Conservation (phyloP, 2,888 invertebrate genomes). For the Odontothrips loti region DNA sequence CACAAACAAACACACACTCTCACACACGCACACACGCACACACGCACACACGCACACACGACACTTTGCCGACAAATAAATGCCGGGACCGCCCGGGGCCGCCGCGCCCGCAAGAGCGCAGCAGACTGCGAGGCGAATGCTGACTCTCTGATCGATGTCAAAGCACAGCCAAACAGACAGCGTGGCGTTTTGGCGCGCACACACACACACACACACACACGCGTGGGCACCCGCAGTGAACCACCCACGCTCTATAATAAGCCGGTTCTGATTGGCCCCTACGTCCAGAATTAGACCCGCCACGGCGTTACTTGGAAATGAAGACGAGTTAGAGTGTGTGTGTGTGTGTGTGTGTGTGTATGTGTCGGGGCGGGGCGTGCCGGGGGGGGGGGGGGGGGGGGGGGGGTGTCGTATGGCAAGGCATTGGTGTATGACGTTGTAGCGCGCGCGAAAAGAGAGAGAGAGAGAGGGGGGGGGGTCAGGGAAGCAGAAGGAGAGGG, state of each 20-base stretch:
- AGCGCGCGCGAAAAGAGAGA: too few species aligned
- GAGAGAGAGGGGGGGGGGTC: too few species aligned
- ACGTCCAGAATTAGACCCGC: background rate
- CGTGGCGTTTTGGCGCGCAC: background rate
- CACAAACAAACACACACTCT: too few species aligned
- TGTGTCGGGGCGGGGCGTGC: background rate
- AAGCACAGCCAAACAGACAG: background rate
- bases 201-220: background rate
- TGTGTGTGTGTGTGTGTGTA: background rate
- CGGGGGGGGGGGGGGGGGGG: background rate
- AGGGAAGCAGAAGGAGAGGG: too few species aligned
- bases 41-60: too few species aligned
- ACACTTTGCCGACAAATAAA: too few species aligned
- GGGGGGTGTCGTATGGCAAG: background rate
- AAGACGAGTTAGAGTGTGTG: background rate
- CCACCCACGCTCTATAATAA: background rate
- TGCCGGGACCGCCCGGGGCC: too few species aligned
- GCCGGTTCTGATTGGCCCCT: background rate
- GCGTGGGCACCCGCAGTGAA: background rate
- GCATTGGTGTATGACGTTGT: background rate
- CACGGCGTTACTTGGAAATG: background rate
- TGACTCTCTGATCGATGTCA: too few species aligned
- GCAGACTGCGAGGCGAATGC: too few species aligned
- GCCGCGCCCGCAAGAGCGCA: too few species aligned
- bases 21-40: too few species aligned